A percentile compares a stretch with the other conserved stretches of the same genome.
Evolutionary conservation across 2,113 vertebrate genomes (phyloP).

Genomic region (Heliornis fulica): DNA sequence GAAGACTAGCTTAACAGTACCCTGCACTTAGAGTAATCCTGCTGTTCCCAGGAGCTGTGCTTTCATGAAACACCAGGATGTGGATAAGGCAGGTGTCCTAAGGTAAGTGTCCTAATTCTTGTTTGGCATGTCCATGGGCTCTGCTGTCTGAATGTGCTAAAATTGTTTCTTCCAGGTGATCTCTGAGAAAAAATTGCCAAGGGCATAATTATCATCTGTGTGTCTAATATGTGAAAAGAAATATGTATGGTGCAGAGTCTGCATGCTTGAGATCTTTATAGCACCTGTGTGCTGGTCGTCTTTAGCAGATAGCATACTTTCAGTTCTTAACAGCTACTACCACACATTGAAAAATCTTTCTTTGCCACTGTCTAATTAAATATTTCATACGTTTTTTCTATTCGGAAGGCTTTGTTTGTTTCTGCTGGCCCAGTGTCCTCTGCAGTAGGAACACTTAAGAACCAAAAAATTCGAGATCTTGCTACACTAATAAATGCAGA

Average conservation of each 20-base stretch:
- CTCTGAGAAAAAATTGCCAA: neutral
- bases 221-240: neutral
- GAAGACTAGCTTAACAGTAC: neutral
- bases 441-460: neutral
- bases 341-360: no score
- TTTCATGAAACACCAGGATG: neutral
- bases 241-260: neutral
- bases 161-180: neutral
- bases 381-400: neutral
- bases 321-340: no score
- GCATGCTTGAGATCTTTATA: neutral
- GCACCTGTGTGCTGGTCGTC: neutral
- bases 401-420: neutral
- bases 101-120: neutral
- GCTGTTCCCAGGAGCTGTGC: neutral
- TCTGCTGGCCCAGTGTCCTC: neutral
- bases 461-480: neutral
- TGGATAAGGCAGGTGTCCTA: neutral
- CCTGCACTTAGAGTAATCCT: neutral
- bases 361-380: neutral
- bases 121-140: neutral
- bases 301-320: neutral
- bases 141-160: neutral
- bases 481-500: neutral
- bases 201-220: neutral